These are phyloP conservation scores for Melinopterus prodromus DNA, from an alignment of 2,888 invertebrate genomes.

Conservation along the genomic window DNA sequence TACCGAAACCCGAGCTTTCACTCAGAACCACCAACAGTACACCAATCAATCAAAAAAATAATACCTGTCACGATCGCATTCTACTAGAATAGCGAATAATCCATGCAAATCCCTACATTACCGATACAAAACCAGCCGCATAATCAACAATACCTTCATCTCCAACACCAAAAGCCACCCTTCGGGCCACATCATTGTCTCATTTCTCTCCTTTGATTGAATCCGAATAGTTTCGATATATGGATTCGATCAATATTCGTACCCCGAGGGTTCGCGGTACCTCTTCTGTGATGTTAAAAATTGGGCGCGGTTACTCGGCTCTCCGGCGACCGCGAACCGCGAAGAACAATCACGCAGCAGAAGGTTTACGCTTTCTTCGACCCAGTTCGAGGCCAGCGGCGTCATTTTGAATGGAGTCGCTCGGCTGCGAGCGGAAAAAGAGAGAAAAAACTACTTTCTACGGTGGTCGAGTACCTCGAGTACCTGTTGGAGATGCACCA, in stretches of 20 bases:
- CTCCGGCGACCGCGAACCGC: neutral
- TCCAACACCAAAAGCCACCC: too few relatives aligned
- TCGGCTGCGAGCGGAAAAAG: neutral
- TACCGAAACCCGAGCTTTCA: neutral
- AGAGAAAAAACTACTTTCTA: conserved; percentile 25
- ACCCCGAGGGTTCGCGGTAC: neutral
- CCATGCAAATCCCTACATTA: neutral
- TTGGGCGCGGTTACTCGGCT: neutral
- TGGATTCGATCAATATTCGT: neutral
- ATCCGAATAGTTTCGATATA: neutral
- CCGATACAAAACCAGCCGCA: neutral
- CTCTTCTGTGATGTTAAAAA: neutral
- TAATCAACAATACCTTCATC: too few relatives aligned
- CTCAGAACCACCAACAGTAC: neutral
- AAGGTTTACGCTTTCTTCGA: conserved; percentile 24
- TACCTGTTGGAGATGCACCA: neutral
- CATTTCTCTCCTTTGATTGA: neutral
- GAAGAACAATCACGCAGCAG: conserved; percentile 16
- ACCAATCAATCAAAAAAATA: neutral
- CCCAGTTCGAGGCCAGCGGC: conserved; percentile 16
- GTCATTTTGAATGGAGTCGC: neutral
- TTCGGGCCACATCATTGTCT: too few relatives aligned
- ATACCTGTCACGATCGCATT: neutral
- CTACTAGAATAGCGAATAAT: neutral
- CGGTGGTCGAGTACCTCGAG: conserved; percentile 11